A percentile compares a stretch with the other conserved stretches of the same genome.
Conservation (phyloP, 2,888 invertebrate species). For the Rhagonycha fulva region DNA sequence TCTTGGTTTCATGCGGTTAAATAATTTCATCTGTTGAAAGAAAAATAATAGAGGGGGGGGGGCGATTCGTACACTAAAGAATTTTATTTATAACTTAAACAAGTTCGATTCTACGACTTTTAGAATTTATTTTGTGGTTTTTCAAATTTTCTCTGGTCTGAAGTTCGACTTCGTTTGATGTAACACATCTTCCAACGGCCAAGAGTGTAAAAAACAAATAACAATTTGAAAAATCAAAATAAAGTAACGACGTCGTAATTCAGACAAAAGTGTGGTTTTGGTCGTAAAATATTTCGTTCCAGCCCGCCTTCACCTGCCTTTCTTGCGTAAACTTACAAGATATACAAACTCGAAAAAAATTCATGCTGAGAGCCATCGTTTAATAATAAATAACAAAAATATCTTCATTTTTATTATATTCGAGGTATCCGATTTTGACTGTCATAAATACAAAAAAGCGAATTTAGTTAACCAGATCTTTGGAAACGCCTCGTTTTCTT, state of each 20-base stretch:
- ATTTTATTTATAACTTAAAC: too few relatives aligned
- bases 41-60: too few relatives aligned
- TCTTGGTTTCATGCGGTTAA: too few relatives aligned
- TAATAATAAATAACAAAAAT: conserved; percentile 40
- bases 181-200: background rate
- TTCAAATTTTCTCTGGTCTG: background rate
- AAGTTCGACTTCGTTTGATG: background rate
- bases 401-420: conserved; percentile 39
- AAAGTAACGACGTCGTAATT: conserved; percentile 5
- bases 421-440: conserved; percentile 28
- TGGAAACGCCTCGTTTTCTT: conserved; percentile 42
- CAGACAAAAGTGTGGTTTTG: conserved; percentile 11
- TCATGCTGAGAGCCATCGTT: conserved; percentile 7
- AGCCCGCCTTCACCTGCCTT: conserved; percentile 33
- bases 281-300: conserved; percentile 38
- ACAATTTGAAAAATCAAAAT: background rate
- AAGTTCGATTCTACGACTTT: too few relatives aligned
- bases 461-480: conserved; percentile 37
- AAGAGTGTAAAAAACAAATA: background rate
- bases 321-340: conserved; percentile 17
- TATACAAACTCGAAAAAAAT: conserved; percentile 27
- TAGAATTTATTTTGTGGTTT: too few relatives aligned
- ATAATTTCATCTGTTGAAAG: too few relatives aligned
- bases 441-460: conserved; percentile 36
- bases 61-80: too few relatives aligned